Percentiles rank a stretch among this genome's conserved stretches.
phyloP scores from a whole-genome alignment of 2,113 vertebrate species.

The Brachyhypopomus gauderio region DNA sequence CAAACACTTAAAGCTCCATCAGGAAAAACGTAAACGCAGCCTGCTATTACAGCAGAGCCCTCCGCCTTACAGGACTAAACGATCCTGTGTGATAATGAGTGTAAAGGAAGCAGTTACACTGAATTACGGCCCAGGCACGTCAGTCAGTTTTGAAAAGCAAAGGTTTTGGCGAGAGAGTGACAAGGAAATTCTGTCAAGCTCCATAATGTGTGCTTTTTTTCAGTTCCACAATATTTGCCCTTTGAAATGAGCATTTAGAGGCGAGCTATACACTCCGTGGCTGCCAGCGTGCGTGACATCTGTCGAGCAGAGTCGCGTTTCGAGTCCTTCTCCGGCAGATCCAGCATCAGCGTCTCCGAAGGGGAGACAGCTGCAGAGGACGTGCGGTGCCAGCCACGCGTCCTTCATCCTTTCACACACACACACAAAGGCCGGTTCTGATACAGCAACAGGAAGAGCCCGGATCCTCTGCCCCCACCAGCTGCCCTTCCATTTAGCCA shows the following conservation, averaged over 20 bases:
- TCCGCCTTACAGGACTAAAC: not conserved
- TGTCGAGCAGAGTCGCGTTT: not conserved
- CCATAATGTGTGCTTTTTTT: not conserved
- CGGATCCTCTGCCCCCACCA: constrained; percentile 28
- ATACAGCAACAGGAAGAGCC: constrained; percentile 24
- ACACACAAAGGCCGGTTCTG: constrained; percentile 32
- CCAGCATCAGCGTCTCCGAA: constrained; percentile 10
- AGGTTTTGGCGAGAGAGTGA: not conserved
- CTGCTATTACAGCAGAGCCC: not conserved
- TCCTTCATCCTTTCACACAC: constrained; percentile 26
- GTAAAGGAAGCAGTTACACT: not conserved
- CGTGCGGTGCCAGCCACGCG: constrained; percentile 21
- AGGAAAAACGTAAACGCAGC: not conserved
- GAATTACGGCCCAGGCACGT: not conserved
- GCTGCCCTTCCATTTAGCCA: constrained; percentile 25
- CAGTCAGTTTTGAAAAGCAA: constrained; percentile 1
- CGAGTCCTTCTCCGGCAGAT: not conserved
- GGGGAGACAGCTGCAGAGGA: constrained; percentile 29
- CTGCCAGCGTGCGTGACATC: not conserved
- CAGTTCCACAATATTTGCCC: not conserved
- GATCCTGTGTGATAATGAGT: not conserved
- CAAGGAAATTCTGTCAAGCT: not conserved
- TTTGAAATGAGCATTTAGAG: not conserved
- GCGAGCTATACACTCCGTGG: not conserved
- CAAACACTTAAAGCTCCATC: not conserved